These are phyloP conservation scores for Cyanoderma ruficeps DNA, from an alignment of 2,113 vertebrate species.

Conservation along the genomic window DNA sequence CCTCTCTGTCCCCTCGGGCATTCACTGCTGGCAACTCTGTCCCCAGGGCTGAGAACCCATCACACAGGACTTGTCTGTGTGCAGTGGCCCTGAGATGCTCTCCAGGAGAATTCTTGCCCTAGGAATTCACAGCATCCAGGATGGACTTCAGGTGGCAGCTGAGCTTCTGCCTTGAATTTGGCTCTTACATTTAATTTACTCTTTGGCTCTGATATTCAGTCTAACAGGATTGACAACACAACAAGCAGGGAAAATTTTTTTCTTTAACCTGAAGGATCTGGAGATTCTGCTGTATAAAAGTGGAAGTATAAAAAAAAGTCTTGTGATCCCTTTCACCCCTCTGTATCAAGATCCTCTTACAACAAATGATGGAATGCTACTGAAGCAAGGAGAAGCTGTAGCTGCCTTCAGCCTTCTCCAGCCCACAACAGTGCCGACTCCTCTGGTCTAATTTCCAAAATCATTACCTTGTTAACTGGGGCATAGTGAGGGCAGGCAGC, in stretches of 20 bases:
- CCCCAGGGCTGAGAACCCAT: neutral
- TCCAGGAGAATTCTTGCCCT: neutral
- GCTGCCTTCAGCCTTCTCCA: neutral
- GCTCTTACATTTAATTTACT: neutral
- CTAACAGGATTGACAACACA: neutral
- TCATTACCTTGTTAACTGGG: neutral
- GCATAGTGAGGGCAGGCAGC: neutral
- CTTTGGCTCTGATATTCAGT: neutral
- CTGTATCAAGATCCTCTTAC: neutral
- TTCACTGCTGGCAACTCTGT: neutral
- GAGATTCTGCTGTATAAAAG: neutral
- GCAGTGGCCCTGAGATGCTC: neutral
- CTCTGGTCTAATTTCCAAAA: neutral
- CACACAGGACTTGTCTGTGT: rapidly evolving
- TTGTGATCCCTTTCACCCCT: neutral
- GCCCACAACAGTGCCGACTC: neutral
- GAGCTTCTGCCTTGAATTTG: neutral
- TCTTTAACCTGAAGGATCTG: neutral
- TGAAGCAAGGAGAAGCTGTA: neutral
- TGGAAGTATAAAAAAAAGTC: neutral
- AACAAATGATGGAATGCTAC: neutral
- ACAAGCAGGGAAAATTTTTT: neutral
- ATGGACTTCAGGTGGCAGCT: neutral
- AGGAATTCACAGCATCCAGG: neutral
- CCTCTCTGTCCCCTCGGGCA: neutral